phyloP scores from a whole-genome alignment of 2,113 vertebrate species.

The Sorex fumeus region DNA sequence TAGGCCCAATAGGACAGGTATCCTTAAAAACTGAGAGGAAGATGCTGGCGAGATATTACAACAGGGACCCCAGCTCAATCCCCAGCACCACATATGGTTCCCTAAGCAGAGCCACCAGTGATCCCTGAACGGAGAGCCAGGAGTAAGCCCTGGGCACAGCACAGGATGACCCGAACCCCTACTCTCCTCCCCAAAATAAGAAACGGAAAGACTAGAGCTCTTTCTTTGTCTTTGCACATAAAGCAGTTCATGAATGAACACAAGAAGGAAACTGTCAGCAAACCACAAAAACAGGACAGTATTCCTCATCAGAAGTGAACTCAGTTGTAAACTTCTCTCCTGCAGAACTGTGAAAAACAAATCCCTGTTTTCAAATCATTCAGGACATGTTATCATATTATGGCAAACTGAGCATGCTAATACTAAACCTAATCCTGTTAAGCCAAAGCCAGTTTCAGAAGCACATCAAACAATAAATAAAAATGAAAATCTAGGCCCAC shows the following conservation, averaged over 20 bases:
- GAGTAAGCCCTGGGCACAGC: no score
- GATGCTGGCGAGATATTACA: no score
- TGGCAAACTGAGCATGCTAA: background rate
- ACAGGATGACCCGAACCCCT: no score
- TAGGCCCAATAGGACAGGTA: background rate
- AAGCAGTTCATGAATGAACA: background rate
- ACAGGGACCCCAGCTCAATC: no score
- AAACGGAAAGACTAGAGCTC: background rate
- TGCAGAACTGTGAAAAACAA: constrained; percentile 13
- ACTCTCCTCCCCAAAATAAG: no score
- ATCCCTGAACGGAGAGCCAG: no score
- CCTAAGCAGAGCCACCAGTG: no score
- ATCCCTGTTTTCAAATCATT: background rate
- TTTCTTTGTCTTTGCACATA: background rate
- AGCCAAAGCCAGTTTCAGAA: constrained; percentile 24
- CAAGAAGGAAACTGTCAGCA: background rate
- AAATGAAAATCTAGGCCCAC: background rate
- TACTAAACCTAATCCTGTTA: background rate
- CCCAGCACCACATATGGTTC: no score
- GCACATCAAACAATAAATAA: background rate
- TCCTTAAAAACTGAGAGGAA: background rate
- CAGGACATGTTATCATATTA: background rate
- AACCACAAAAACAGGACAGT: background rate
- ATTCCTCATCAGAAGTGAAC: background rate
- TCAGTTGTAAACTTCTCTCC: background rate